phyloP scores from a whole-genome alignment of 2,113 vertebrate genomes.

The Aldabrachelys gigantea region DNA sequence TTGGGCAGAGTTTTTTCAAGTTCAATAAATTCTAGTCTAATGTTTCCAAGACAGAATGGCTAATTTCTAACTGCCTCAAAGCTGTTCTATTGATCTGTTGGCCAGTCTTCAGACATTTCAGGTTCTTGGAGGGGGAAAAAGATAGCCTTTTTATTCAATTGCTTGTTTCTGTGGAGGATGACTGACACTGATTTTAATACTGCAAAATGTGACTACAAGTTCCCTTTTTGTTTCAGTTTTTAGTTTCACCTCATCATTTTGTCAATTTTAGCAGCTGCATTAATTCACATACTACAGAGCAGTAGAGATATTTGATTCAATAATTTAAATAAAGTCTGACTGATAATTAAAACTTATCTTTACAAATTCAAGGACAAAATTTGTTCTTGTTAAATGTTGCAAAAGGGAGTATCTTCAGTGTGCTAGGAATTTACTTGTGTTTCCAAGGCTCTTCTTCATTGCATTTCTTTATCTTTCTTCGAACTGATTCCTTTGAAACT shows the following conservation, averaged over 20 bases:
- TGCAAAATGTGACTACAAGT: accelerated
- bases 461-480: slow-evolving; percentile 54
- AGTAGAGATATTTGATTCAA: not conserved
- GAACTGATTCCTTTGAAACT: slow-evolving; percentile 61
- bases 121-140: not conserved
- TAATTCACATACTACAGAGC: not conserved
- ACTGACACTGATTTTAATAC: accelerated
- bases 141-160: not conserved
- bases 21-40: not conserved
- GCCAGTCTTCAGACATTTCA: not conserved
- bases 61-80: not conserved
- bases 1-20: not conserved
- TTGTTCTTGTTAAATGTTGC: slow-evolving; percentile 26
- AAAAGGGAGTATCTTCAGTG: slow-evolving; percentile 62
- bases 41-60: not conserved
- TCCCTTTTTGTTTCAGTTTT: not conserved
- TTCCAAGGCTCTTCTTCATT: slow-evolving; percentile 63
- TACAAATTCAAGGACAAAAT: slow-evolving; percentile 61
- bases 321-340: not conserved
- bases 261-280: not conserved
- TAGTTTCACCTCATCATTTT: not conserved
- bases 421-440: slow-evolving; percentile 56
- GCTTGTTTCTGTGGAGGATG: not conserved
- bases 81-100: not conserved
- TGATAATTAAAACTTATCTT: slow-evolving; percentile 53